phyloP scores from a whole-genome alignment of 1,140 invertebrate species.

The Caenorhabditis elegans region DNA sequence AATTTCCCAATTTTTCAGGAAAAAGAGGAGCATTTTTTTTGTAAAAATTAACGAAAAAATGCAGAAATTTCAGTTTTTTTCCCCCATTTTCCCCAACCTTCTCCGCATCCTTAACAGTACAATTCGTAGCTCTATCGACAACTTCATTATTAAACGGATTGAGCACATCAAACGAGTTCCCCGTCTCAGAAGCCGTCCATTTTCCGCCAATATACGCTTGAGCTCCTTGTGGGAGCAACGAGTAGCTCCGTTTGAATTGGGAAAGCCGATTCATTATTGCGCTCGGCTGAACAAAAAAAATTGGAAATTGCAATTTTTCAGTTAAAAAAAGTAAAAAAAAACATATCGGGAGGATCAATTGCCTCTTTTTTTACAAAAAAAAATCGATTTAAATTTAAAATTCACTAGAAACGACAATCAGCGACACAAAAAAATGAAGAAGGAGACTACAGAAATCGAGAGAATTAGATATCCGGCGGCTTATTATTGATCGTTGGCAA shows the following conservation, averaged over 20 bases:
- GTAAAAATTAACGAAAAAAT: no score
- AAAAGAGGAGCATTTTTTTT: no score
- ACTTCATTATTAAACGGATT: conserved; percentile 58
- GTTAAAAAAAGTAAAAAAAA: no score
- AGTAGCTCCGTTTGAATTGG: neutral
- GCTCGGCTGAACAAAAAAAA: no score
- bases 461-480: no score
- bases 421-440: neutral
- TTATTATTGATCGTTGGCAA: conserved; percentile 80
- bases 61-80: no score
- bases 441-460: neutral
- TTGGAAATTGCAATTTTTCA: no score
- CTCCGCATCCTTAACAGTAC: conserved; percentile 56
- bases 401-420: neutral
- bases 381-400: neutral
- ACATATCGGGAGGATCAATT: neutral
- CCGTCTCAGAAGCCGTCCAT: neutral
- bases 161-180: conserved; percentile 55
- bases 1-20: no score
- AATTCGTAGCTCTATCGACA: conserved; percentile 57
- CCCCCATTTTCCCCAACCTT: conserved; percentile 50
- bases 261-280: no score
- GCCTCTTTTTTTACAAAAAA: neutral
- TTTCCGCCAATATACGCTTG: conserved; percentile 40
- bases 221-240: conserved; percentile 36